Evolutionary conservation across 1,140 invertebrate species (phyloP).

Genomic region (Drosophila navojoa): DNA sequence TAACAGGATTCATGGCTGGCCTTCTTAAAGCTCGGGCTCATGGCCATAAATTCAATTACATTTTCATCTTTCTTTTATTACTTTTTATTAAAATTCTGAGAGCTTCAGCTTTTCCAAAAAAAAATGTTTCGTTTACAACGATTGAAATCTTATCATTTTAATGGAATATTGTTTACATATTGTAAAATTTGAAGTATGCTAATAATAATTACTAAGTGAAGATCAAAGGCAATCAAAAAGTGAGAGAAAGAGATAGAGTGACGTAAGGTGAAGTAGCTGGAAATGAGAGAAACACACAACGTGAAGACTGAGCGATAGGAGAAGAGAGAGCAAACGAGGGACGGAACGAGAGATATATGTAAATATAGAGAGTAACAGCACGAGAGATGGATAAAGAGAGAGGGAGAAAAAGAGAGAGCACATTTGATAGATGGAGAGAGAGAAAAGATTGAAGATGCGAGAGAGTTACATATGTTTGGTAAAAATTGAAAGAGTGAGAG

Average conservation of each 20-base stretch:
- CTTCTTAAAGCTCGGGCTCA: conserved; percentile 29
- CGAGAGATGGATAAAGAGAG: too few relatives aligned
- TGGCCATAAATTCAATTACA: conserved; percentile 66
- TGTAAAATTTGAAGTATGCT: neutral
- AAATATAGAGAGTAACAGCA: too few relatives aligned
- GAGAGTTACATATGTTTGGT: too few relatives aligned
- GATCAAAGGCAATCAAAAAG: neutral
- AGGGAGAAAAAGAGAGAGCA: too few relatives aligned
- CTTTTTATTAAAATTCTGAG: conserved; percentile 45
- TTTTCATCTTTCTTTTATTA: conserved; percentile 23
- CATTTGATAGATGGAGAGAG: too few relatives aligned
- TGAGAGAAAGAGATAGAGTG: neutral
- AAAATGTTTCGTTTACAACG: conserved; percentile 7
- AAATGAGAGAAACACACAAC: too few relatives aligned
- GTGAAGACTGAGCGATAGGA: too few relatives aligned
- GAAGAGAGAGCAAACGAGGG: neutral
- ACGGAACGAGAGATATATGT: too few relatives aligned
- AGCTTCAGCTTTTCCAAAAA: conserved; percentile 7
- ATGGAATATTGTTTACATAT: conserved; percentile 31
- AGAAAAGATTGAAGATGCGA: too few relatives aligned
- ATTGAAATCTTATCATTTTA: conserved; percentile 29
- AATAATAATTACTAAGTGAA: conserved; percentile 6
- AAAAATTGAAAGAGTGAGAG: too few relatives aligned
- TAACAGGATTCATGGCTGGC: conserved; percentile 14
- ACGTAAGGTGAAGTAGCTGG: too few relatives aligned